Evolutionary conservation across 2,113 vertebrate genomes (phyloP).

Genomic region (Tylochromis polylepis): DNA sequence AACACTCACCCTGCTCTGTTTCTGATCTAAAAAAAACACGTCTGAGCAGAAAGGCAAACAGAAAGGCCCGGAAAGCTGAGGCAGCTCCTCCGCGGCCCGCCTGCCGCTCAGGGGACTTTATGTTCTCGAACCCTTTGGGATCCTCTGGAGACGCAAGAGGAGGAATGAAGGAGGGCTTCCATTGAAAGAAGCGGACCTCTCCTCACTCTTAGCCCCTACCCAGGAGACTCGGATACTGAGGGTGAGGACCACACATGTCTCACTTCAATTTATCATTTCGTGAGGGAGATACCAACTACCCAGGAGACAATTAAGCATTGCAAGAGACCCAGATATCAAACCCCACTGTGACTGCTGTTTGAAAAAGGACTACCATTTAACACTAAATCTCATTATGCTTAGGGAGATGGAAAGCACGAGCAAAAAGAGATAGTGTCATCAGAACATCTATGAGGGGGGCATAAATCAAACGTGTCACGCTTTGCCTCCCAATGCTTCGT

Average conservation of each 20-base stretch:
- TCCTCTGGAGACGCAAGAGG: conserved; percentile 34
- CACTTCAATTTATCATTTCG: conserved; percentile 75
- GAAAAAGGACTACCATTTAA: conserved; percentile 67
- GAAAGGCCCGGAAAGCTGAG: conserved; percentile 49
- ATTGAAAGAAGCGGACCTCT: conserved; percentile 55
- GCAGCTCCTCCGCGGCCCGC: conserved; percentile 43
- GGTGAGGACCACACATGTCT: conserved; percentile 74
- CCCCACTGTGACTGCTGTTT: conserved; percentile 55
- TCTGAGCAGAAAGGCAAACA: conserved; percentile 46
- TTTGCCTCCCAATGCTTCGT: conserved; percentile 46
- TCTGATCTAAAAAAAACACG: conserved; percentile 37
- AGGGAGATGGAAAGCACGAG: conserved; percentile 25
- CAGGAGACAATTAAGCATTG: conserved; percentile 73
- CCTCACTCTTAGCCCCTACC: conserved; percentile 54
- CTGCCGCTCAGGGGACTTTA: conserved; percentile 38
- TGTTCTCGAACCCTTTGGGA: conserved; percentile 57
- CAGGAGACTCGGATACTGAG: conserved; percentile 60
- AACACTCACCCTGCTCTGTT: conserved; percentile 33
- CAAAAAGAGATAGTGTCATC: conserved; percentile 55
- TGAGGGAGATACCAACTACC: conserved; percentile 60
- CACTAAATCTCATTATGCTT: conserved; percentile 66
- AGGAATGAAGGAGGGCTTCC: conserved; percentile 58
- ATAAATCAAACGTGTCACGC: conserved; percentile 71
- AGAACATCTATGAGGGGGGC: conserved; percentile 62
- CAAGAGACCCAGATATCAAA: conserved; percentile 75